Percentiles rank a stretch among this genome's conserved stretches.
Evolutionary conservation across 64 coral and sea anemone species (phyloP).

Genomic region (Acropora yongei): DNA sequence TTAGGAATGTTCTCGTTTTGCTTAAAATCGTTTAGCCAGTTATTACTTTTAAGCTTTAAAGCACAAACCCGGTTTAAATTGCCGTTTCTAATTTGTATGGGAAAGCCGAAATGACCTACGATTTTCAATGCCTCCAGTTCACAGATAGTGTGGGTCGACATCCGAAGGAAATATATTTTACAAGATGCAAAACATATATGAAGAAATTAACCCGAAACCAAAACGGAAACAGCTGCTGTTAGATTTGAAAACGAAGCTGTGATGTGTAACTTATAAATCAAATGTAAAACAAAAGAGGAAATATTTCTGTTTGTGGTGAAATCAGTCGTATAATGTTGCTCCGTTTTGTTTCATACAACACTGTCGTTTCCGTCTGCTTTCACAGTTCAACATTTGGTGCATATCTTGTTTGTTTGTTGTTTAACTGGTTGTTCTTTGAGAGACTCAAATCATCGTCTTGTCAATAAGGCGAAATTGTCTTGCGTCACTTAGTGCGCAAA

Average conservation of each 20-base stretch:
- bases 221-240: conserved; percentile 12
- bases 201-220: neutral
- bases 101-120: neutral
- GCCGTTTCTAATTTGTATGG: neutral
- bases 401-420: no score
- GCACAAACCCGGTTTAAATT: neutral
- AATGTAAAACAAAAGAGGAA: neutral
- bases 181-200: neutral
- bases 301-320: neutral
- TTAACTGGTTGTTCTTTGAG: no score
- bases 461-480: no score
- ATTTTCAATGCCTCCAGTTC: no score
- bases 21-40: neutral
- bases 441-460: no score
- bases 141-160: no score
- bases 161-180: neutral
- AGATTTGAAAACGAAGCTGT: neutral
- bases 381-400: no score
- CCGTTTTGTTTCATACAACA: no score
- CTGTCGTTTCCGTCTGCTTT: no score
- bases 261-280: neutral
- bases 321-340: no score
- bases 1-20: neutral
- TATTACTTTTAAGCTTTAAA: neutral
- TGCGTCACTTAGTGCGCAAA: no score